Conservation (phyloP, 2,113 vertebrate genomes). For the Pterocles orientalis region DNA sequence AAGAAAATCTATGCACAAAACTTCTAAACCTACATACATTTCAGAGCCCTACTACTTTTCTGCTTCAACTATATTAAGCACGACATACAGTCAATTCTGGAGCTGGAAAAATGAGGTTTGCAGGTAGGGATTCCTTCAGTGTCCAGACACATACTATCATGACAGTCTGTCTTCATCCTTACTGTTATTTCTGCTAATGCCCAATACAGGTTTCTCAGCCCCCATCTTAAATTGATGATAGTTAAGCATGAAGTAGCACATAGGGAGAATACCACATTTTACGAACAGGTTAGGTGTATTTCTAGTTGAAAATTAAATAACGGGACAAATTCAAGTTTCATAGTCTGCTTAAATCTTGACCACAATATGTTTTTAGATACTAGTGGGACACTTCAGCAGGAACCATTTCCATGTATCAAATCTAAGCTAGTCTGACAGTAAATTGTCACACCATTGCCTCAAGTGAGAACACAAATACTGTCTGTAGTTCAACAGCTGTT, state of each 20-base stretch:
- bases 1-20: not conserved
- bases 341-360: not conserved
- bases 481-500: not conserved
- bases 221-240: fast-evolving
- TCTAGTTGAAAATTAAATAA: not conserved
- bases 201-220: not conserved
- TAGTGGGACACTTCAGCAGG: not conserved
- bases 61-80: not conserved
- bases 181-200: not conserved
- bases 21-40: not conserved
- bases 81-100: not conserved
- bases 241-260: not conserved
- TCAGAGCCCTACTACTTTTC: not conserved
- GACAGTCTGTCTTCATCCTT: not conserved
- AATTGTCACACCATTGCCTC: not conserved
- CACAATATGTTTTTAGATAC: not conserved
- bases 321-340: not conserved
- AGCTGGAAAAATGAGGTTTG: not conserved
- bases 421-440: not conserved
- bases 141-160: not conserved
- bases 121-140: not conserved
- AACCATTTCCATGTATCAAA: not conserved
- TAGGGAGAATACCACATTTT: not conserved
- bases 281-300: not conserved
- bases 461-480: not conserved